Evolutionary conservation across 2,113 vertebrate species (phyloP), one percentile per base, ranked within the genome.

Genomic region (Oreochromis spilurus): DNA sequence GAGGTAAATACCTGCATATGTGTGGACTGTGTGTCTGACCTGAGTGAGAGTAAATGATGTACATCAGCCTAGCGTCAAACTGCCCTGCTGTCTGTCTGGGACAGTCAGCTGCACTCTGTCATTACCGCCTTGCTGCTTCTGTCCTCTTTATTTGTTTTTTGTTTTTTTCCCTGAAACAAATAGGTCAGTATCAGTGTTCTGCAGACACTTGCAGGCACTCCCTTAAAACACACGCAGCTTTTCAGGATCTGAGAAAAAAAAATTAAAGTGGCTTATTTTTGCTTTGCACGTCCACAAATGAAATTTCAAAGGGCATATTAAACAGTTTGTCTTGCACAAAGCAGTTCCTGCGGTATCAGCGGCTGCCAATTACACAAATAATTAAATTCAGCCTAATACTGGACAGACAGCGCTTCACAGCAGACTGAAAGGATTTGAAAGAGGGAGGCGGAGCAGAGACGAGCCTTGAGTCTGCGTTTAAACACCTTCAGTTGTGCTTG

Each of bases 11-110:
- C 21, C 11, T 79, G 48, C 83, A 80, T 86, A 29, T 67, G 45
- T 79, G 79, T 11, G 83, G 85, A 84, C 87, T 45, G 67, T 40
- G 58, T 79, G 88, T 91, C 89, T 90, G 91, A 86, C 72, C 70
- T 75, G 29, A 85, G 89, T 54, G 43, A 87, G 84, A 90, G 89
- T 90, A 91, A 92, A 94, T 89, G 58, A 90, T 81, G 89, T 92
- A 87, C 83, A 55, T 87, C 86, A 88, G 84, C 40, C 78, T 7
- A 4, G 53, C 5, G 86, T 92, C 83, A 83, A 72, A 16, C 82
- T 36, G 24, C 80, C 86, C 88, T 79, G 86, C 84, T 88, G 92
- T 92, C 79, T 83, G 89, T 88, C 81, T 85, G 79, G 54, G 53
- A 67, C 85, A 86, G 82, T 83, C 45, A 48, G 67, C 84, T 83